Base-by-base conservation (phyloP, 2,113 vertebrate species). In the Ciconia maguari region DNA sequence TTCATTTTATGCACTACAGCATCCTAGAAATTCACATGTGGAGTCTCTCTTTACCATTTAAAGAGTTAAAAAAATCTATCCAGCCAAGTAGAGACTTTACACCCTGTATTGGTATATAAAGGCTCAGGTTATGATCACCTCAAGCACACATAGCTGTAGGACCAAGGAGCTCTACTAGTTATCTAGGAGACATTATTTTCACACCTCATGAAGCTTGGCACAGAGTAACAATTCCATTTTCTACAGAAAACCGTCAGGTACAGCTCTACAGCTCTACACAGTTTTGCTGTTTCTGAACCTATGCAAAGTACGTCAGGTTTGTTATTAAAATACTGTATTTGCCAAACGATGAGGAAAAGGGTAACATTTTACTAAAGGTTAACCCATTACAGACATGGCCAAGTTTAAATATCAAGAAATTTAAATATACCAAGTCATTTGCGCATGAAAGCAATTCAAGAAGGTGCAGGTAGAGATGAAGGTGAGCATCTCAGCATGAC, bases 21-120 rank as follows among this genome's bases (percentile, higher is more conserved):
- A 78, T n/a, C 27, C 65, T n/a, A 55, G 41, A 79, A 78, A 79
- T 76, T 57, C 49, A 64, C 0, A 0, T 2, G 12, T 34, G 29
- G 62, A 91, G 61, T 41, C 48, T 57, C n/a, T 87, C 80, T 75
- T 72, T 38, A 52, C 3, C 48, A 78, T 16, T 41, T 44, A 8
- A 46, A 65, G 70, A 76, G n/a, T 30, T 26, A 58, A 41, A 90
- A 77, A 5, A 21, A 4, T 13, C n/a, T 70, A 38, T n/a, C 62
- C 54, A 89, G 69, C 4, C 70, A 70, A 75, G 41, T 0, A 61
- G 34, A 65, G 81, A 69, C 70, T 64, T 87, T 17, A 52, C 6
- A 81, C 7, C 44, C 38, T 49, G 41, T 55, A 21, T 12, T 57
- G 74, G 16, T 32, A n/a, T 11, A 27, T 7, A 27, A n/a, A 81